Conservation (phyloP, 2,797 vertebrate genomes). For the Semotilus atromaculatus region DNA sequence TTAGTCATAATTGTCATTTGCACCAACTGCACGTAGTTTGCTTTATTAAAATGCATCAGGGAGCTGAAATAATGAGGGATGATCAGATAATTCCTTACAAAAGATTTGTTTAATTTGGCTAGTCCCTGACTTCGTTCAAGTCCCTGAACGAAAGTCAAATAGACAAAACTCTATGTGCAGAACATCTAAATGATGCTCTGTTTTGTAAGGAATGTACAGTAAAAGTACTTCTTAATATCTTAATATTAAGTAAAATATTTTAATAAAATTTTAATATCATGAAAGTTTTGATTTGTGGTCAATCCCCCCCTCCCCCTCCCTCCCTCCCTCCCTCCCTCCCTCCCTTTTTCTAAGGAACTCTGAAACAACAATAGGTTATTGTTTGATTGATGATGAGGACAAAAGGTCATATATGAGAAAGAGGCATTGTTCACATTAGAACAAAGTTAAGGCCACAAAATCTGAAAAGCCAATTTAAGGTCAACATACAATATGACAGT, state of each 20-base stretch:
- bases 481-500: neutral
- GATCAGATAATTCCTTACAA: neutral
- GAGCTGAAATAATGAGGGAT: neutral
- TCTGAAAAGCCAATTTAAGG: neutral
- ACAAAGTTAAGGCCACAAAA: neutral
- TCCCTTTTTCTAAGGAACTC: neutral
- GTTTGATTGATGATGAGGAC: neutral
- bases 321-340: too few species aligned
- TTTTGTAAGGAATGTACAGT: neutral
- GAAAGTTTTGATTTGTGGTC: too few species aligned
- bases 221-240: neutral
- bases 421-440: neutral
- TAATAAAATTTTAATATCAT: too few species aligned
- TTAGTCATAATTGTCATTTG: slow-evolving; percentile 27
- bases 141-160: neutral
- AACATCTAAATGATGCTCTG: neutral
- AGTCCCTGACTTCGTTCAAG: too few species aligned
- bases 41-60: neutral
- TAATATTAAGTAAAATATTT: too few species aligned
- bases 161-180: neutral
- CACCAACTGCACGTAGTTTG: slow-evolving; percentile 5
- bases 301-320: too few species aligned
- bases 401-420: neutral
- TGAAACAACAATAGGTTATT: slow-evolving; percentile 7
- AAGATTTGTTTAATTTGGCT: neutral